Percentiles rank a stretch among this genome's conserved stretches.
Evolutionary conservation across 1,140 invertebrate species (phyloP).

Genomic region (Drosophila arizonae): DNA sequence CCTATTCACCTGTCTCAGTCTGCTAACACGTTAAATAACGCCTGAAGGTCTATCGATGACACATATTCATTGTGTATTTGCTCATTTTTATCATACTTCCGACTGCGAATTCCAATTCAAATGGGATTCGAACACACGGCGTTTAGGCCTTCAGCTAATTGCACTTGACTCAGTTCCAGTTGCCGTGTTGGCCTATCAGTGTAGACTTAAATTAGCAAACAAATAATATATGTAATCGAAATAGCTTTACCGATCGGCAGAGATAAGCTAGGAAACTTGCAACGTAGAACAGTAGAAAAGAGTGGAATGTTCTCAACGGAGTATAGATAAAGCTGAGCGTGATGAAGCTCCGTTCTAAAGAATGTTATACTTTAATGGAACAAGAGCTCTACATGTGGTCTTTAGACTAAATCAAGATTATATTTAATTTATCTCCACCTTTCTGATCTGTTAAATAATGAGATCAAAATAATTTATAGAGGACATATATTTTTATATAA

Average conservation of each 20-base stretch:
- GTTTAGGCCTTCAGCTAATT: constrained; percentile 7
- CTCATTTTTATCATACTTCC: constrained; percentile 32
- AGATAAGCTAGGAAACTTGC: not conserved
- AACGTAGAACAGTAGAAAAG: no score
- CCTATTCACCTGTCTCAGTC: constrained; percentile 37
- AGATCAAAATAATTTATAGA: no score
- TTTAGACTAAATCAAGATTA: no score
- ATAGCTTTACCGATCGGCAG: not conserved
- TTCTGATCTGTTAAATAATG: no score
- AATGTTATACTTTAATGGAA: no score
- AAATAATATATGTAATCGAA: constrained; percentile 1
- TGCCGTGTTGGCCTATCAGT: not conserved
- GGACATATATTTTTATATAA: no score
- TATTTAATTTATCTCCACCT: no score
- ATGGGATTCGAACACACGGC: constrained; percentile 7
- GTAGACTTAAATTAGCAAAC: not conserved
- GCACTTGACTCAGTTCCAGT: not conserved
- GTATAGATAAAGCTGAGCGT: no score
- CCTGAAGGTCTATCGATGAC: constrained; percentile 26
- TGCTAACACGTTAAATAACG: constrained; percentile 18
- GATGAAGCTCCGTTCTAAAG: no score
- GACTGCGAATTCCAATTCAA: constrained; percentile 20
- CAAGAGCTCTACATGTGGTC: not conserved
- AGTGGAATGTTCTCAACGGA: no score
- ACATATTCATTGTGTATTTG: constrained; percentile 6